These are phyloP conservation scores for Planiliza haematocheilus DNA, from an alignment of 2,113 vertebrate species.

Conservation along the genomic window DNA sequence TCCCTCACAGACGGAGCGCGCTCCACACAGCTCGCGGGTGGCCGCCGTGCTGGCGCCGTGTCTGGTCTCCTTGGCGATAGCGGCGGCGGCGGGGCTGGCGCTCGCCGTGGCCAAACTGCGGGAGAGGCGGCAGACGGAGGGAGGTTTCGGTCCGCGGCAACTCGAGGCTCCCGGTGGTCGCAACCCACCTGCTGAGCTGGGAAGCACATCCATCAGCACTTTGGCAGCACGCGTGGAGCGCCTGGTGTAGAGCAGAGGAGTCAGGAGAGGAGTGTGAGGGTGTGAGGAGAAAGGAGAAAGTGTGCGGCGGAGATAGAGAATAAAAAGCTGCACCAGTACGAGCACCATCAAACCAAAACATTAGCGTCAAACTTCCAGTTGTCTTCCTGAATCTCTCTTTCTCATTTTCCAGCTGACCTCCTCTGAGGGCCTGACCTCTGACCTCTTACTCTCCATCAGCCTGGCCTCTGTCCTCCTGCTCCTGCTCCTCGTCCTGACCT, in stretches of 20 bases:
- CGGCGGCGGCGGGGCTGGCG: constrained; percentile 51
- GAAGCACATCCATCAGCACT: constrained; percentile 71
- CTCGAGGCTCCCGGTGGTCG: constrained; percentile 64
- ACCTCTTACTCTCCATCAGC: constrained; percentile 82
- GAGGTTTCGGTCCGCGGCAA: constrained; percentile 64
- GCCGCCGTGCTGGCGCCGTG: constrained; percentile 56
- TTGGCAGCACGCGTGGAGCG: constrained; percentile 71
- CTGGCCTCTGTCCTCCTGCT: constrained; percentile 83
- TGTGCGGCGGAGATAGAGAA: constrained; percentile 18
- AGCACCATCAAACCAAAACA: background rate
- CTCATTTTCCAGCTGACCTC: constrained; percentile 86
- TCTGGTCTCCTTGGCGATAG: constrained; percentile 60
- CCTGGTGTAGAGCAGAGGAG: constrained; percentile 72
- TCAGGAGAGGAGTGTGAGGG: too few species aligned
- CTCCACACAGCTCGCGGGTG: constrained; percentile 57
- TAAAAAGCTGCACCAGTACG: background rate
- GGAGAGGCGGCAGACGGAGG: constrained; percentile 76
- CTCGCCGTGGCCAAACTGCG: constrained; percentile 69
- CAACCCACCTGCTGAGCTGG: constrained; percentile 67
- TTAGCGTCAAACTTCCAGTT: background rate
- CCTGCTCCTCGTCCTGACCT: constrained; percentile 81
- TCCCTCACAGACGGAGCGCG: constrained; percentile 68
- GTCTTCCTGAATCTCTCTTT: background rate
- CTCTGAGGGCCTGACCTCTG: constrained; percentile 77
- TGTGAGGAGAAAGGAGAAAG: background rate